phyloP scores from a whole-genome alignment of 2,797 vertebrate genomes.

The Crenuchus spilurus region DNA sequence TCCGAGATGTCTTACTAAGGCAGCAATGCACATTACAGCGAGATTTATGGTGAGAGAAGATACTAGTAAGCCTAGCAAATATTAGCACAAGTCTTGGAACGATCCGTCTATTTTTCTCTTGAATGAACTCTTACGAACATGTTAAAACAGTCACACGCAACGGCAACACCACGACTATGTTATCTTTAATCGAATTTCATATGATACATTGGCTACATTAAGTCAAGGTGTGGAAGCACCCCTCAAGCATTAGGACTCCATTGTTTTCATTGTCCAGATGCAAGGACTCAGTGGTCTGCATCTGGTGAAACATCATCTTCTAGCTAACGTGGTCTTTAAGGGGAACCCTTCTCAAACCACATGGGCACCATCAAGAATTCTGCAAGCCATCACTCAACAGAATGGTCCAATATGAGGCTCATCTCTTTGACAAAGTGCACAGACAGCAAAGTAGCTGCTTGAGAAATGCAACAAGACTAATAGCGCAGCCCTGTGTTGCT shows the following conservation, averaged over 20 bases:
- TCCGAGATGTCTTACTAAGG: not conserved
- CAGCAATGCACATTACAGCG: not conserved
- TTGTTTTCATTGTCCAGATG: slow-evolving; percentile 30
- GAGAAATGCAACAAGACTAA: not conserved
- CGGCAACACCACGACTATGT: not conserved
- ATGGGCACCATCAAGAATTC: slow-evolving; percentile 8
- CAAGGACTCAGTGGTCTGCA: not conserved
- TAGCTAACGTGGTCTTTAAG: slow-evolving; percentile 6
- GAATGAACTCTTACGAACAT: not conserved
- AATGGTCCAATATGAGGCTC: not conserved
- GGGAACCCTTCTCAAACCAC: not conserved
- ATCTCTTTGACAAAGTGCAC: not conserved
- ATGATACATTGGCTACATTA: slow-evolving; percentile 30
- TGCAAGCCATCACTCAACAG: slow-evolving; percentile 20
- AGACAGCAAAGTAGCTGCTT: not conserved
- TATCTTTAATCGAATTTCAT: slow-evolving; percentile 43
- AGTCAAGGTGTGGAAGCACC: slow-evolving; percentile 34
- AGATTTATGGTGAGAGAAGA: not conserved
- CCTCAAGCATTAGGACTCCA: slow-evolving; percentile 9
- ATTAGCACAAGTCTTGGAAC: not conserved
- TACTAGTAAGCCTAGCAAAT: not conserved
- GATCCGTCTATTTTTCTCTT: not conserved
- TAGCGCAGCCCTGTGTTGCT: not conserved
- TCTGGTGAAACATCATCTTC: slow-evolving; percentile 23
- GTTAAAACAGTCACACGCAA: not conserved